A percentile compares a stretch with the other conserved stretches of the same genome.
Evolutionary conservation across 1,140 invertebrate species (phyloP).

Genomic region (Halictus rubicundus): DNA sequence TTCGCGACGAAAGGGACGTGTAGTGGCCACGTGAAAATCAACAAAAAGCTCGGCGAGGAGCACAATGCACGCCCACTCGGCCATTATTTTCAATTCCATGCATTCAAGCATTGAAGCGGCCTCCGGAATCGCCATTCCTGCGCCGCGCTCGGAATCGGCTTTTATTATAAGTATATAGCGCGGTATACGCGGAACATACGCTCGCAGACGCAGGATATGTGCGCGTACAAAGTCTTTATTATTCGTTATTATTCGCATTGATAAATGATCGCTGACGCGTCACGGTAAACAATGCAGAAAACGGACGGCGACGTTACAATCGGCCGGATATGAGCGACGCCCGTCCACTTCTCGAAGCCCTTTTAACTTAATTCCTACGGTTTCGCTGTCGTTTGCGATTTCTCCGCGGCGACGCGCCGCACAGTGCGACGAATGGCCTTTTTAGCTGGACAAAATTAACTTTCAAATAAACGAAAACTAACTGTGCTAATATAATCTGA

Average conservation of each 20-base stretch:
- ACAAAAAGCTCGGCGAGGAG: slow-evolving; percentile 43
- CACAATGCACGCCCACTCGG: slow-evolving; percentile 57
- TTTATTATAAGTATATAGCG: slow-evolving; percentile 55
- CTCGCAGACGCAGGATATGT: neutral
- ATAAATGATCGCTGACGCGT: slow-evolving; percentile 66
- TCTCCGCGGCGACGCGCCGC: neutral
- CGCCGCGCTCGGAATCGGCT: slow-evolving; percentile 42
- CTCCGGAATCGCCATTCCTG: slow-evolving; percentile 54
- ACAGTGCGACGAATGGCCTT: no score
- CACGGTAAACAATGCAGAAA: slow-evolving; percentile 59
- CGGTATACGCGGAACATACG: slow-evolving; percentile 33
- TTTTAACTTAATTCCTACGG: slow-evolving; percentile 28
- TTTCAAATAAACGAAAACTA: no score
- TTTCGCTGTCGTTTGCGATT: slow-evolving; percentile 21
- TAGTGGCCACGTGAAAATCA: slow-evolving; percentile 49
- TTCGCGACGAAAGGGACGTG: slow-evolving; percentile 34
- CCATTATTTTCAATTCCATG: slow-evolving; percentile 63
- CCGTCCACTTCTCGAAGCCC: slow-evolving; percentile 15
- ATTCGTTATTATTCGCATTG: slow-evolving; percentile 68
- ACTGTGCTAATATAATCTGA: no score
- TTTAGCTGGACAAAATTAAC: no score
- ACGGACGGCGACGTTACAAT: slow-evolving; percentile 38
- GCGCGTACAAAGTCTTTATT: slow-evolving; percentile 35
- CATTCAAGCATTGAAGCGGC: slow-evolving; percentile 56
- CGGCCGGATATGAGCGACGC: slow-evolving; percentile 47